Evolutionary conservation across 2,888 invertebrate species (phyloP).

Genomic region (Clusia tigrina): DNA sequence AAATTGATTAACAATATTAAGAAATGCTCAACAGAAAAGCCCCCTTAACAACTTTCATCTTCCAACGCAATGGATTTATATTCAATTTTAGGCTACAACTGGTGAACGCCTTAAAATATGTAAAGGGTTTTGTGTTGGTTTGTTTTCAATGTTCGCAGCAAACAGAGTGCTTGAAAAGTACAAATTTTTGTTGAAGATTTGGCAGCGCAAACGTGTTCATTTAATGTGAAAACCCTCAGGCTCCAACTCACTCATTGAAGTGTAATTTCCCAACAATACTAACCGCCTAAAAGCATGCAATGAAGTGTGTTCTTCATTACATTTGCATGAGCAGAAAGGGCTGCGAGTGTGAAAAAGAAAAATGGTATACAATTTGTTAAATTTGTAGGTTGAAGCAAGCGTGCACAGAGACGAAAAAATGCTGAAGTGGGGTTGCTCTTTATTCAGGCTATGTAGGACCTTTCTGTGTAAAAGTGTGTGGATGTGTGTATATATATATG

Average conservation of each 20-base stretch:
- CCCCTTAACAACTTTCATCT: too few relatives aligned
- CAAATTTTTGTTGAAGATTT: constrained; percentile 9
- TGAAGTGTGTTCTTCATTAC: constrained; percentile 23
- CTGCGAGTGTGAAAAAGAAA: constrained; percentile 24
- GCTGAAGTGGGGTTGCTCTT: neutral
- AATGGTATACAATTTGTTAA: constrained; percentile 31
- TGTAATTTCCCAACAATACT: constrained; percentile 22
- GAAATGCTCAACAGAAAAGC: neutral
- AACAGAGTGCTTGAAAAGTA: neutral
- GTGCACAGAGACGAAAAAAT: neutral
- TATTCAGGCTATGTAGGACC: too few relatives aligned
- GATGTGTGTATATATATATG: constrained; percentile 9
- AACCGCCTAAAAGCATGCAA: constrained; percentile 36
- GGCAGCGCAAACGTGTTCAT: neutral
- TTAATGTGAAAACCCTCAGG: constrained; percentile 16
- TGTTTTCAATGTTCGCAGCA: neutral
- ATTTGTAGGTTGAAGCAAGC: constrained; percentile 15
- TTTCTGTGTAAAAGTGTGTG: neutral
- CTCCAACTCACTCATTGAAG: constrained; percentile 16
- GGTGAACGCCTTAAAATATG: constrained; percentile 5
- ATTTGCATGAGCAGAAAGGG: constrained; percentile 19
- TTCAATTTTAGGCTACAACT: neutral
- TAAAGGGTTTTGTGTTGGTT: neutral
- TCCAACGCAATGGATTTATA: neutral
- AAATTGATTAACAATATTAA: neutral